A percentile compares a stretch with the other conserved stretches of the same genome.
Conservation (phyloP, 2,888 invertebrate genomes). For the Bombylius discolor region DNA sequence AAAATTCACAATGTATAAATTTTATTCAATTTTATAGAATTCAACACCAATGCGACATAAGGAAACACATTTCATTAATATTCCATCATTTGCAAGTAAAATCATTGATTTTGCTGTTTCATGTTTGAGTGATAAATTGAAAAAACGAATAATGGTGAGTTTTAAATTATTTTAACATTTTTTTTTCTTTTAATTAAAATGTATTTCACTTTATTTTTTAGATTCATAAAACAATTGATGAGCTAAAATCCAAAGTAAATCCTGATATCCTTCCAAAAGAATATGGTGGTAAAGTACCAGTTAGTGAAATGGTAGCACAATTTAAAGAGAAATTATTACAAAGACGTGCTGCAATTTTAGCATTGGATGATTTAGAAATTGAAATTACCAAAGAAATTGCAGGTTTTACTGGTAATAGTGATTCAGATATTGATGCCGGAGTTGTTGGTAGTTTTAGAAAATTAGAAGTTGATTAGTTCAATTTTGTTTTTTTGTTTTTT, state of each 20-base stretch:
- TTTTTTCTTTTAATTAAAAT: background rate
- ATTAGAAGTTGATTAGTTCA: conserved; percentile 57
- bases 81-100: conserved; percentile 66
- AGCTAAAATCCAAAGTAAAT: conserved; percentile 57
- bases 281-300: conserved; percentile 73
- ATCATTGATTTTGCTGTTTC: conserved; percentile 72
- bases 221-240: conserved; percentile 62
- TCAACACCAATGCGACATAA: conserved; percentile 87
- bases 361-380: conserved; percentile 62
- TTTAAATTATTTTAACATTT: background rate
- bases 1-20: background rate
- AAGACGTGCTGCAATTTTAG: conserved; percentile 50
- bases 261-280: conserved; percentile 70
- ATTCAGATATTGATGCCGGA: conserved; percentile 56
- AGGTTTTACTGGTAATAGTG: conserved; percentile 45
- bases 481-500: no score
- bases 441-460: conserved; percentile 74
- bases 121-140: conserved; percentile 71
- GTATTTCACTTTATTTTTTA: conserved; percentile 27
- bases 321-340: conserved; percentile 52
- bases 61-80: conserved; percentile 73
- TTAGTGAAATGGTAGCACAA: conserved; percentile 66
- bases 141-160: conserved; percentile 63
- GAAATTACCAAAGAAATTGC: conserved; percentile 44
- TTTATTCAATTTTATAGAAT: conserved; percentile 44